Evolutionary conservation across 2,113 vertebrate genomes (phyloP), one percentile per base, ranked within the genome.

Genomic region (Carettochelys insculpta): DNA sequence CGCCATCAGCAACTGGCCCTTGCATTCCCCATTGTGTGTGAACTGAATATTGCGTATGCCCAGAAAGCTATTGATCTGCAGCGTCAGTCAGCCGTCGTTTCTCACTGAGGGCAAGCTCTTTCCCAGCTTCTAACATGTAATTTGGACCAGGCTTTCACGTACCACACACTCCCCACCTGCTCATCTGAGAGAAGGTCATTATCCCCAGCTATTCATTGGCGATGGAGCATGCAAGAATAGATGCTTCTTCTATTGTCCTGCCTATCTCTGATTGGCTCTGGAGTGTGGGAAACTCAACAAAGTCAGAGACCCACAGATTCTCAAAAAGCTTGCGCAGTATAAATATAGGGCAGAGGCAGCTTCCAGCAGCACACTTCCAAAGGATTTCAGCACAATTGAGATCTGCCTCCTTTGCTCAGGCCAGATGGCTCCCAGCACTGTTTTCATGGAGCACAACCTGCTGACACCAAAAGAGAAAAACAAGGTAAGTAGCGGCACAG

Each of bases 201-300:
- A 97, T 96, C 88, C 96, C 47, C 2, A 83, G 95, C 96, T 95
- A 96, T 97, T 96, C 89, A 97, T 85, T 24, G 89, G 61, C 97
- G 96, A 65, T 71, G 95, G 96, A 97, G 97, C 97, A 87, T 98
- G 97, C 97, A 96, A 95, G 94, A 96, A 87, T 94, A 73, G 94
- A 93, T 50, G 95, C 94, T 95, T 84, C 81, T 82, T 24, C 89
- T 79, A 94, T 97, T 96, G 97, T 98, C 89, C 89, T 25, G 58
- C 71, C 75, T 22, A 0, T 16, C 53, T 13, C 83, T 12, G 92
- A 98, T 98, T 98, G 98, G 98, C 95, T 94, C 47, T 5, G 1
- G 93, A 98, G 92, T 97, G 97, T 98, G 98, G 98, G 98, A 98
- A 98, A 97, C 94, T 80, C 77, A 76, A 61, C 22, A 41, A 19